Base-by-base conservation (phyloP, 2,113 vertebrate genomes). In the Cyrtonyx montezumae region DNA sequence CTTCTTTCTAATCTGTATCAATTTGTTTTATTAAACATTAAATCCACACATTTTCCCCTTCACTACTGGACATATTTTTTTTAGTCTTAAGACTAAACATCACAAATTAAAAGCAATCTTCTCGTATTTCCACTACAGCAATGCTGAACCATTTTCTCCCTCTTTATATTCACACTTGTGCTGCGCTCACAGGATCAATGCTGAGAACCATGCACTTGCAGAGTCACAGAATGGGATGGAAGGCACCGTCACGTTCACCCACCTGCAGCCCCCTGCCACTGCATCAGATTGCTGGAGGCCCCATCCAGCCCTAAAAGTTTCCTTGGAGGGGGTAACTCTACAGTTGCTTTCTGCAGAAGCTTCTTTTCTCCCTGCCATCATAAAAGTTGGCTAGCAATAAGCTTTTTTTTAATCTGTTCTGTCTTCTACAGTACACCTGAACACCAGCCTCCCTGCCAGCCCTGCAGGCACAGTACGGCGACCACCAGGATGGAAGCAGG, bases 401-500 rank as follows among this genome's bases (percentile, higher is more conserved):
- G 26, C 40, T 15, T 82, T 85, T 45, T 58, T 14, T 19, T 13
- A 53, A 20, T 4, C 37, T 12, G 23, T 45, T 48, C 42, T 59
- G 13, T 43, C 34, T 56, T 16, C 45, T 67, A 34, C 18, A 26
- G 17, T 2, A 19, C 5, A 4, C 15, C 42, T 46, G 21, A 55
- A 25, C 2, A 14, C 5, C 22, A 42, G 3, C 55, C 73, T 61
- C 61, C 36, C 65, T 5, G 6, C 55, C 8, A 17, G 13, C 34
- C 49, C 22, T 2, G 0, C 36, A 20, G 37, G 67, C 67, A 20
- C 14, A 6, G 26, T 3, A 3, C 2, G 4, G 22, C 32, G 19
- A 15, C 0, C 37, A 11, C 9, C 8, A 10, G 15, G 6, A 15
- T 2, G 28, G 2, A 18, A 30, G 13, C 1, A 9, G 18, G 4